Base-by-base conservation (phyloP, 2,113 vertebrate species). In the Lycocorax pyrrhopterus region DNA sequence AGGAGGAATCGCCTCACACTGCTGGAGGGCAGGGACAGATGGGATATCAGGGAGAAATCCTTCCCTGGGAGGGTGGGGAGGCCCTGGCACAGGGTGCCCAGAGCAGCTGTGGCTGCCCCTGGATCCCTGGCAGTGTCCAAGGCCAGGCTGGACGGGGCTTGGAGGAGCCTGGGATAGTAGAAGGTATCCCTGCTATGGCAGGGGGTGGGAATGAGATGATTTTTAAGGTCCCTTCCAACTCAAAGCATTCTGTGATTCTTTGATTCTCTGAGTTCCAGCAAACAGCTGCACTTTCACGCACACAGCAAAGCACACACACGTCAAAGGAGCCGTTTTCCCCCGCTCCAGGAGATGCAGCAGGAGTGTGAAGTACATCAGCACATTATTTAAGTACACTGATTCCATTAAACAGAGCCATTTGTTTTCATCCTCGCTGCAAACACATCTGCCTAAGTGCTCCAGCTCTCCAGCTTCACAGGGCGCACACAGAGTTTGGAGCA, bases 361-460 rank as follows among this genome's bases (percentile, higher is more conserved):
- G 67, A 93, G 93, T 63, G 90, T 90, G 87, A 96, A 96, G 90
- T 83, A 85, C 93, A 86, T 73, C 80, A 94, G 92, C 62, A 95
- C 86, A 53, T 92, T 89, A 94, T 84, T 95, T 89, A 94, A 95
- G 87, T 75, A 87, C 81, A 75, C 69, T 84, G 93, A 92, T 92
- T 75, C 91, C 81, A 94, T 92, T 94, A 91, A 94, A 95, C 88
- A 96, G 82, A 94, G 46, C 72, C 82, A 83, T 93, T 96, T 96
- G 86, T 89, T 97, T 95, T 90, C 44, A 7, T 82, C 60, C n/a
- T 56, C 77, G 58, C 88, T 92, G 92, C 83, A 95, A 96, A 94
- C 89, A 96, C 93, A 96, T 93, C 96, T 97, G 94, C 71, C 90
- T 84, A 91, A 94, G 89, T 84, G 91, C 76, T 95, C 68, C 84